phyloP scores from a whole-genome alignment of 1,140 invertebrate species.

The Drosophila triauraria region DNA sequence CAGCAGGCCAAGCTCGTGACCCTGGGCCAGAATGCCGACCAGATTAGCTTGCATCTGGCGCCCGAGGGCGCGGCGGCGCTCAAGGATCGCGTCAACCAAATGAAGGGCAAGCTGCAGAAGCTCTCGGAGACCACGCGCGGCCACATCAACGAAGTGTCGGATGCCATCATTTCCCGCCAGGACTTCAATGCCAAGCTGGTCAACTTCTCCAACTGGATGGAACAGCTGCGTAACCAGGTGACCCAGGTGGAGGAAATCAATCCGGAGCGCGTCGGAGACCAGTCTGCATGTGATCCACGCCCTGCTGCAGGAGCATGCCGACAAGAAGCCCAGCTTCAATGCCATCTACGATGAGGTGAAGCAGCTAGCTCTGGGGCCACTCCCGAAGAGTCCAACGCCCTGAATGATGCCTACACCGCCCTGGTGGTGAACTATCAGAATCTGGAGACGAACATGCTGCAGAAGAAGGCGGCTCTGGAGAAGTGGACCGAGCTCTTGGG shows the following conservation, averaged over 20 bases:
- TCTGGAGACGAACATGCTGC: conserved; percentile 90
- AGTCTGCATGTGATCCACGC: conserved; percentile 92
- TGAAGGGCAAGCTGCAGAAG: conserved; percentile 90
- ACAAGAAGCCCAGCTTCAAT: conserved; percentile 90
- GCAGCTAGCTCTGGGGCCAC: conserved; percentile 89
- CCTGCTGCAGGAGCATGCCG: conserved; percentile 92
- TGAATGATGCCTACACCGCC: conserved; percentile 91
- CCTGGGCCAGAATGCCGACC: conserved; percentile 92
- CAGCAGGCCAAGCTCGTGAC: conserved; percentile 92
- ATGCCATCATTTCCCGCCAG: conserved; percentile 91
- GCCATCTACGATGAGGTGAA: conserved; percentile 93
- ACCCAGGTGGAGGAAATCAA: conserved; percentile 92
- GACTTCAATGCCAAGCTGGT: conserved; percentile 93
- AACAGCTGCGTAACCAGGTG: conserved; percentile 90
- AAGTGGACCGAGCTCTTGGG: conserved; percentile 93
- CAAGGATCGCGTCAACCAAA: conserved; percentile 89
- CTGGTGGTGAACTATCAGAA: conserved; percentile 91
- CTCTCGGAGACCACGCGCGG: conserved; percentile 90
- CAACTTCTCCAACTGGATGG: conserved; percentile 94
- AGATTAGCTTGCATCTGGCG: conserved; percentile 90
- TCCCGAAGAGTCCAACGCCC: conserved; percentile 89
- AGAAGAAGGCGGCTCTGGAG: conserved; percentile 91
- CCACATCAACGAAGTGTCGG: conserved; percentile 92
- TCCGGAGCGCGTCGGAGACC: conserved; percentile 91
- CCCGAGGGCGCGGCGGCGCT: conserved; percentile 90